Evolutionary conservation across 2,888 invertebrate species (phyloP), one percentile per base, ranked within the genome.

Genomic region (Piscicola geometra): DNA sequence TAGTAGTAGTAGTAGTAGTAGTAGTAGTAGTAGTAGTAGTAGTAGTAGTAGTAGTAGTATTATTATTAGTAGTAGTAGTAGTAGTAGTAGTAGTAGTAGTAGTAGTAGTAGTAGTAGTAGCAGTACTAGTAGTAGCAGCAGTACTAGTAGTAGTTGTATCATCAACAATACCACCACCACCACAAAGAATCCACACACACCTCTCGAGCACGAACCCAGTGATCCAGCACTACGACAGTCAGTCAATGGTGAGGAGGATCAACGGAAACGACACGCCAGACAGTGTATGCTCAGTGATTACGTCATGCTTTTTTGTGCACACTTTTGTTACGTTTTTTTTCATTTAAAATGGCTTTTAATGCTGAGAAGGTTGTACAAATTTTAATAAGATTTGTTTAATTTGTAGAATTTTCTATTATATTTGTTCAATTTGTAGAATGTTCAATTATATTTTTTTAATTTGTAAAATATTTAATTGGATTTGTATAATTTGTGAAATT

Each of bases 121-220:
- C n/a, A 25, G 60, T 56, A 56, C 15, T 56, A 25, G 60, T 56
- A 56, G 60, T 56, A 25, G 60, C n/a, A 56, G 60, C n/a, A 56
- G 60, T 56, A 25, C 3, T 56, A 56, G 60, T 56, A 56, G 60
- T 56, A 25, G 60, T 56, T 18, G 60, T 56, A 25, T 9, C n/a
- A 56, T 9, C n/a, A 56, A n/a, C n/a, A 56, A n/a, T 56, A 3
- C 15, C 5, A 47, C 30, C 52, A 52, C 28, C 9, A 52, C 72
- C 67, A 56, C 79, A 12, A 80, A 85, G 86, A 79, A 92, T 95
- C 81, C 88, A 90, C 80, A 96, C 94, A 0, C 94, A 93, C 83
- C 86, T 90, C 33, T 90, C 90, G 78, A 92, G 93, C 82, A 94
- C 96, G 0, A 88, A 93, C 88, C 95, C 96, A 0, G 94, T 98